Percentiles rank a stretch among this genome's conserved stretches.
phyloP scores from a whole-genome alignment of 2,888 invertebrate species.

The Pocota personata region DNA sequence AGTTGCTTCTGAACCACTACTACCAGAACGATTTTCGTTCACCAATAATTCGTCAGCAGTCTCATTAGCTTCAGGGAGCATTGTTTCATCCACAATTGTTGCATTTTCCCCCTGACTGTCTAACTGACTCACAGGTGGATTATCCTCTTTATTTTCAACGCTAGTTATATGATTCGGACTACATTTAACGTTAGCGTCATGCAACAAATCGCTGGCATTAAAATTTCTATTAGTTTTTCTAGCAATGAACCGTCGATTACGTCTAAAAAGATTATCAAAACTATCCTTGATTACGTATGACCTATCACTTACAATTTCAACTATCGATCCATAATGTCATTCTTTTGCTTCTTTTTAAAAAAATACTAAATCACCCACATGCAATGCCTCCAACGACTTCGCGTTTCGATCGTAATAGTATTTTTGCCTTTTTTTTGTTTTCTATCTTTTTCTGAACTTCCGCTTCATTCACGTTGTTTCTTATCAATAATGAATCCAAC shows the following conservation, averaged over 20 bases:
- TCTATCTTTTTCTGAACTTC: background rate
- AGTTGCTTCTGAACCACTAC: constrained; percentile 9
- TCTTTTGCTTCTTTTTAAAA: background rate
- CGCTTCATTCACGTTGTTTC: too few species aligned
- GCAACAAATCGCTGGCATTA: background rate
- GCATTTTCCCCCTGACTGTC: background rate
- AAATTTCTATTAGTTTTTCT: background rate
- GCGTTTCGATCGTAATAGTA: background rate
- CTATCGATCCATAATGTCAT: background rate
- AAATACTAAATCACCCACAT: background rate
- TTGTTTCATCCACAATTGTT: background rate
- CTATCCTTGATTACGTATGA: background rate
- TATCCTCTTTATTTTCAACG: background rate
- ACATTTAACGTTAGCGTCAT: constrained; percentile 1
- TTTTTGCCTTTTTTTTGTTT: background rate
- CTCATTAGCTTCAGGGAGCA: constrained; percentile 1
- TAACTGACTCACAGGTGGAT: background rate
- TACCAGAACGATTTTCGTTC: background rate
- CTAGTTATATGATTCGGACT: background rate
- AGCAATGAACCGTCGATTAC: background rate
- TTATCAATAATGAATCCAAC: too few species aligned
- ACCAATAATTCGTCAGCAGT: background rate
- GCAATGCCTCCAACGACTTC: too few species aligned
- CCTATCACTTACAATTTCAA: background rate
- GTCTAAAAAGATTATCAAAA: background rate